Base-by-base conservation (phyloP, 2,113 vertebrate genomes). In the Hippopotamus amphibius region DNA sequence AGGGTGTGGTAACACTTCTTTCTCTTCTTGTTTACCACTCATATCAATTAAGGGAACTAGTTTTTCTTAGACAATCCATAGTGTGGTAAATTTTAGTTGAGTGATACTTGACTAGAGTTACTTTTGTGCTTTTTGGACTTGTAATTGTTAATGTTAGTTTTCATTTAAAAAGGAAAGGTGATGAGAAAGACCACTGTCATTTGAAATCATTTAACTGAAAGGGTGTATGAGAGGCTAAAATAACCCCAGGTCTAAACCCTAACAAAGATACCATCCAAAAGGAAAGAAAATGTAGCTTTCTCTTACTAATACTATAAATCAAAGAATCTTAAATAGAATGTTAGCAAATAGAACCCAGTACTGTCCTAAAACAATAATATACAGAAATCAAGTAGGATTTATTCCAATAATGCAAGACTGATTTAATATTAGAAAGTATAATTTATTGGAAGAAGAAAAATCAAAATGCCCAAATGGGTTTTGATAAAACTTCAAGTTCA, bases 201-300 rank as follows among this genome's bases (percentile, higher is more conserved):
- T 50, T 89, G 24, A 79, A 89, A 22, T 92, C 74, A 57, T 68
- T 46, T 77, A 65, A 76, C 41, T 41, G 68, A 85, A 95, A 79
- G 26, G 77, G 7, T 88, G n/a, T 46, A 37, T 37, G 33, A 63
- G 59, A 69, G 26, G 43, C 37, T 80, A 79, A 80, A 41, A 72
- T 72, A 77, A 80, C 19, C 15, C 41, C 21, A 55, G 16, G 46
- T 95, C 46, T 84, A 71, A 65, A 84, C 43, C 7, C 9, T 88
- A 24, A 71, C 43, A 77, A 26, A 80, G 61, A 68, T 91, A 37
- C 13, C 41, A 50, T 65, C 33, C 37, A 50, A 83, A 88, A 24
- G 53, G 33, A 63, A 77, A 88, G 24, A 90, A 48, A 66, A 61
- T 43, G 37, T 17, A 81, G 21, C 41, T 72, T 69, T 16, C 8